Conservation (phyloP, 2,888 invertebrate genomes). For the Glyphotaelius pellucidus region DNA sequence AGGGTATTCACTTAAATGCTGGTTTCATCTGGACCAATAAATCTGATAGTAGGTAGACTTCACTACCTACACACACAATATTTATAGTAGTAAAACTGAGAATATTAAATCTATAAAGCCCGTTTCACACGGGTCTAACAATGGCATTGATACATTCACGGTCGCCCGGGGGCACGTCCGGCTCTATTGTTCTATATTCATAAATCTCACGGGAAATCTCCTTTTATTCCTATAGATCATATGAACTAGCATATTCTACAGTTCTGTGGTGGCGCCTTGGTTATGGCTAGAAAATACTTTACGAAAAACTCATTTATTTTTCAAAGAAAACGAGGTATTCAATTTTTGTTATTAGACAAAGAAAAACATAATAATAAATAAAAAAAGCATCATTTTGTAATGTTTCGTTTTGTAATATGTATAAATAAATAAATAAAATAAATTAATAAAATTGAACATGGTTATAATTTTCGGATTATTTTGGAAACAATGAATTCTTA, state of each 20-base stretch:
- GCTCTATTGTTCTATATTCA: constrained; percentile 36
- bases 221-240: not conserved
- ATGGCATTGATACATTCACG: constrained; percentile 29
- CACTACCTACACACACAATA: not conserved
- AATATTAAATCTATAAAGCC: not conserved
- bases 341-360: no score
- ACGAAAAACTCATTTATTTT: not conserved
- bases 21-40: not conserved
- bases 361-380: no score
- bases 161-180: constrained; percentile 29
- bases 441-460: no score
- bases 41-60: not conserved
- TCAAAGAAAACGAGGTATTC: no score
- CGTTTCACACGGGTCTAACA: constrained; percentile 19
- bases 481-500: no score
- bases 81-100: not conserved
- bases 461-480: no score
- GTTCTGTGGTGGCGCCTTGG: not conserved
- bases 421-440: no score
- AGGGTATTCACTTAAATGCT: not conserved
- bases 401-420: no score
- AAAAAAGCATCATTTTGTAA: no score
- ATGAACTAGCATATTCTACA: not conserved
- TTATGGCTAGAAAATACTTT: not conserved
- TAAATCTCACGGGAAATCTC: constrained; percentile 48